phyloP scores from a whole-genome alignment of 2,797 vertebrate species.

The Melanotaenia parkinsoni region DNA sequence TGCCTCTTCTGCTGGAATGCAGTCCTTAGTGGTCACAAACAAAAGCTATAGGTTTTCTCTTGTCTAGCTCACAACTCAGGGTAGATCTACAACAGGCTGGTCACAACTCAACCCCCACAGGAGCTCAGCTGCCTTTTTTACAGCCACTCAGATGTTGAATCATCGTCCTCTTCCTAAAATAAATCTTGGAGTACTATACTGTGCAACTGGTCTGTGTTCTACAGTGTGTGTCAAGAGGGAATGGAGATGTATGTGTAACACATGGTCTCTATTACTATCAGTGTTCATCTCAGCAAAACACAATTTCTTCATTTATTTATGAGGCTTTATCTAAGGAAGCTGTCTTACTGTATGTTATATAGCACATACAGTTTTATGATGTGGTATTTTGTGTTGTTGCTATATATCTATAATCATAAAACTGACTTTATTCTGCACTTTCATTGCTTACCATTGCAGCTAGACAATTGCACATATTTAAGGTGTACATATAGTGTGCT shows the following conservation, averaged over 20 bases:
- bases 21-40: slow-evolving; percentile 29
- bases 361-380: slow-evolving; percentile 11
- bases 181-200: slow-evolving; percentile 52
- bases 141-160: slow-evolving; percentile 70
- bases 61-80: slow-evolving; percentile 30
- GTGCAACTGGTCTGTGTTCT: slow-evolving; percentile 41
- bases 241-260: slow-evolving; percentile 16
- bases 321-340: slow-evolving; percentile 20
- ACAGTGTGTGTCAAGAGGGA: slow-evolving; percentile 24
- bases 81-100: slow-evolving; percentile 35
- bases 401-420: too few relatives aligned
- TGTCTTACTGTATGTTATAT: slow-evolving; percentile 21
- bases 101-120: slow-evolving; percentile 30
- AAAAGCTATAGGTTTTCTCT: slow-evolving; percentile 22
- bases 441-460: too few relatives aligned
- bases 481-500: too few relatives aligned
- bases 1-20: slow-evolving; percentile 26
- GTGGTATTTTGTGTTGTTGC: slow-evolving; percentile 21
- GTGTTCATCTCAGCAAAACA: slow-evolving; percentile 23
- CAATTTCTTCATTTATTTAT: slow-evolving; percentile 65
- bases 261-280: slow-evolving; percentile 25
- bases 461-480: too few relatives aligned
- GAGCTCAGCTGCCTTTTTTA: slow-evolving; percentile 49
- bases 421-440: too few relatives aligned
- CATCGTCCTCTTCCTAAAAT: slow-evolving; percentile 65